Base-by-base conservation (phyloP, 1,140 invertebrate genomes). In the Drosophila aff. region DNA sequence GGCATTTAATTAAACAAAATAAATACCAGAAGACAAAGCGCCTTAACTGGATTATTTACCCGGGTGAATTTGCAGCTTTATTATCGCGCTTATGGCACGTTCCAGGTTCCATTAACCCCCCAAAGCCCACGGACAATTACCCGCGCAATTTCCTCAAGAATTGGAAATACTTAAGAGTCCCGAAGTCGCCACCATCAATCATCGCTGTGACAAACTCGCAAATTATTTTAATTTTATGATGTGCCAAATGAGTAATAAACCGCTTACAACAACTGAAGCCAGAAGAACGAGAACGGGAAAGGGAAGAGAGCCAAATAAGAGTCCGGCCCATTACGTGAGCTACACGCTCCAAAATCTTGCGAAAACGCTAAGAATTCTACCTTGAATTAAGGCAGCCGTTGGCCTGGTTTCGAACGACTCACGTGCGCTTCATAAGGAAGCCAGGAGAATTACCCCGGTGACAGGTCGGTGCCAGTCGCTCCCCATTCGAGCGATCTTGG, bases 331-430 rank as follows among this genome's bases (percentile, higher is more conserved):
- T 83, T 83, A 83, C 71, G 62, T 76, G 81, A 64, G 66, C 71
- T 83, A 83, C 81, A 83, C 81, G 81, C 81, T 83, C 81, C 66
- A 83, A 64, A 76, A 83, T 82, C 60, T 67, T 76, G 2, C 31
- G 21, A 47, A 76, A 84, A 67, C 67, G 53, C 73, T 15, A 49
- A 74, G 49, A 62, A 63, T 52, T 53, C 13, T 44, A 50, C 46
- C 26, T 36, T 31, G 62, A 71, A 43, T 73, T 67, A 47, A 59
- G 28, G 46, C 57, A 47, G 44, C 59, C 72, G 18, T 40, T 85
- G 82, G 62, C 75, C 79, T 65, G 59, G 33, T 68, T 86, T 76
- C 31, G n/a, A 64, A 40, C 55, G 81, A 60, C 47, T 76, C 65
- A 83, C 57, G 76, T 83, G 50, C 78, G 11, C 11, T 38, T 44